Evolutionary conservation across 2,888 invertebrate genomes (phyloP).

Genomic region (Zaprionus bogoriensis): DNA sequence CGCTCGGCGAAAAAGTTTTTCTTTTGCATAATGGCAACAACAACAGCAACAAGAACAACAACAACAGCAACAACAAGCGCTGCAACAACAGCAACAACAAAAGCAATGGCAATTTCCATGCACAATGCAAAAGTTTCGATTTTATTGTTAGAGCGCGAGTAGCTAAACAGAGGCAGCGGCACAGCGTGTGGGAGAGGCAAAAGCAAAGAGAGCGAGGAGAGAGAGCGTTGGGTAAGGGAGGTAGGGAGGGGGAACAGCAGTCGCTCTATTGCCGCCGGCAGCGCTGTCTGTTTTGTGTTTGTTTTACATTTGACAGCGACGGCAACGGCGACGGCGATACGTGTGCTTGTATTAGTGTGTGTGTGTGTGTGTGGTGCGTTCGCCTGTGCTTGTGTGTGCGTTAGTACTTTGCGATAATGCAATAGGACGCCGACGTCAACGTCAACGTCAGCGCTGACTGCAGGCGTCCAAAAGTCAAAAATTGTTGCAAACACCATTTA

Average conservation of each 20-base stretch:
- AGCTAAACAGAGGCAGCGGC: conserved; percentile 11
- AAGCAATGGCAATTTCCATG: conserved; percentile 63
- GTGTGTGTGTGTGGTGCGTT: no score
- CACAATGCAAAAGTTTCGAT: conserved; percentile 75
- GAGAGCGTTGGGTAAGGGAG: neutral
- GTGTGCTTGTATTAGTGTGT: conserved; percentile 7
- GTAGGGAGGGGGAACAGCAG: neutral
- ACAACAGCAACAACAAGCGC: conserved; percentile 5
- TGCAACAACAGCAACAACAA: conserved; percentile 31
- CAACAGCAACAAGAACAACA: conserved; percentile 15
- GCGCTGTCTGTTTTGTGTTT: conserved; percentile 51
- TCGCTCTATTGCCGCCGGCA: conserved; percentile 19
- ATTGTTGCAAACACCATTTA: conserved; percentile 70
- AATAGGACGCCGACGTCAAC: conserved; percentile 47
- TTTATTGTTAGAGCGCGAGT: conserved; percentile 63
- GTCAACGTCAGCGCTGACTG: conserved; percentile 39
- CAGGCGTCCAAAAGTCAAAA: conserved; percentile 62
- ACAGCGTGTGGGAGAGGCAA: no score
- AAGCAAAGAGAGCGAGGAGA: neutral
- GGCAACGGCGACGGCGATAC: neutral
- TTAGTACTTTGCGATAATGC: conserved; percentile 59
- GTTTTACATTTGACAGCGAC: conserved; percentile 57
- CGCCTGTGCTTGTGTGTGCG: conserved; percentile 39
- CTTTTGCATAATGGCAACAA: conserved; percentile 68
- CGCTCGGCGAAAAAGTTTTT: conserved; percentile 69